Percentiles rank a stretch among this genome's conserved stretches.
Conservation (phyloP, 2,113 vertebrate species). For the Indri indri region DNA sequence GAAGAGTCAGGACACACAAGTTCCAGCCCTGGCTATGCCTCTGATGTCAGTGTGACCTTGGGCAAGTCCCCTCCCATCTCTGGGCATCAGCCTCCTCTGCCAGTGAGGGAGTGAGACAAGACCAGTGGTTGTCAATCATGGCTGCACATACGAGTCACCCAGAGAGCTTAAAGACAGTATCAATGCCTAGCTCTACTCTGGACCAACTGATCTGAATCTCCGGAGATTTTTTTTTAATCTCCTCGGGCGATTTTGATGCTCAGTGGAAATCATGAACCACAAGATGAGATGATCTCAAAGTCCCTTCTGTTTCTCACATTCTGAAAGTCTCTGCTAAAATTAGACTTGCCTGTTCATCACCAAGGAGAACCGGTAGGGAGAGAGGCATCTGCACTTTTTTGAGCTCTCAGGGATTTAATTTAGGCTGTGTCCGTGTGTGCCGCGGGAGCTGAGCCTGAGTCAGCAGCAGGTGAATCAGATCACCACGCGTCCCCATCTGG, state of each 20-base stretch:
- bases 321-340: slow-evolving; percentile 71
- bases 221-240: neutral
- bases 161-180: neutral
- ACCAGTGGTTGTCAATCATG: neutral
- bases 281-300: slow-evolving; percentile 2
- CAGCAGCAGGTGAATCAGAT: slow-evolving; percentile 44
- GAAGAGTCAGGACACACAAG: neutral
- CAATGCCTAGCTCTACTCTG: neutral
- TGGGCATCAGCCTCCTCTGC: neutral
- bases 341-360: slow-evolving; percentile 57
- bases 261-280: neutral
- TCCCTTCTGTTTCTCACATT: slow-evolving; percentile 57
- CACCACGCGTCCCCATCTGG: neutral
- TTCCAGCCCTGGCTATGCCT: neutral
- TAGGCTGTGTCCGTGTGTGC: slow-evolving; percentile 4
- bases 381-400: slow-evolving; percentile 11
- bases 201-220: neutral
- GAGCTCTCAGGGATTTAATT: slow-evolving; percentile 52
- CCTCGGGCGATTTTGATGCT: neutral
- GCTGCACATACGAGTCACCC: neutral
- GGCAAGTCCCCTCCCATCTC: neutral
- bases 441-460: slow-evolving; percentile 11
- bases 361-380: neutral
- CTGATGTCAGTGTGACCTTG: neutral
- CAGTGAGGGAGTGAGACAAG: neutral